Conservation (phyloP, 2,113 vertebrate genomes). For the Asarcornis scutulata region DNA sequence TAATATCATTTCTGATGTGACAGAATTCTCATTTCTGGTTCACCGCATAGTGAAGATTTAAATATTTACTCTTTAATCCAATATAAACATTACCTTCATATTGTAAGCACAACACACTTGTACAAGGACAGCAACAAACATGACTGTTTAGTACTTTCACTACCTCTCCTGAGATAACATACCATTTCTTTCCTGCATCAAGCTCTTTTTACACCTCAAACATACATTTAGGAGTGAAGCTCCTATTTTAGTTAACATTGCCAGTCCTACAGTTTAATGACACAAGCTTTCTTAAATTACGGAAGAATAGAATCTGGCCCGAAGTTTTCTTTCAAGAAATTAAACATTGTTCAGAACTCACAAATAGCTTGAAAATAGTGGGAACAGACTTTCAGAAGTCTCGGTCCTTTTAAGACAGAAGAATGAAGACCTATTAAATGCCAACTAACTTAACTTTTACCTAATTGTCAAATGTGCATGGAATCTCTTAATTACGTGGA, state of each 20-base stretch:
- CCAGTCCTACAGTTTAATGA: not conserved
- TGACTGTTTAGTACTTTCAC: not conserved
- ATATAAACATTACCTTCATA: not conserved
- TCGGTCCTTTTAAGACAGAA: not conserved
- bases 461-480: not conserved
- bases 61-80: not conserved
- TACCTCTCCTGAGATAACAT: not conserved
- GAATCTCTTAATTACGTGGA: not conserved
- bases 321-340: not conserved
- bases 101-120: not conserved
- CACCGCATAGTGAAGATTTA: not conserved
- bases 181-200: not conserved
- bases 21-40: not conserved
- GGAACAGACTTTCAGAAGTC: not conserved
- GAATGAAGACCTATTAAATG: not conserved
- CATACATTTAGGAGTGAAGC: not conserved
- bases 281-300: not conserved
- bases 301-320: not conserved
- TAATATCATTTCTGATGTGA: not conserved
- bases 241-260: not conserved
- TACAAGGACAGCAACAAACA: not conserved
- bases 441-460: not conserved
- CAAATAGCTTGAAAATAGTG: not conserved
- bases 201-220: not conserved
- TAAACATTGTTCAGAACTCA: not conserved